Base-by-base conservation (phyloP, 2,113 vertebrate genomes). In the Albula glossodonta region DNA sequence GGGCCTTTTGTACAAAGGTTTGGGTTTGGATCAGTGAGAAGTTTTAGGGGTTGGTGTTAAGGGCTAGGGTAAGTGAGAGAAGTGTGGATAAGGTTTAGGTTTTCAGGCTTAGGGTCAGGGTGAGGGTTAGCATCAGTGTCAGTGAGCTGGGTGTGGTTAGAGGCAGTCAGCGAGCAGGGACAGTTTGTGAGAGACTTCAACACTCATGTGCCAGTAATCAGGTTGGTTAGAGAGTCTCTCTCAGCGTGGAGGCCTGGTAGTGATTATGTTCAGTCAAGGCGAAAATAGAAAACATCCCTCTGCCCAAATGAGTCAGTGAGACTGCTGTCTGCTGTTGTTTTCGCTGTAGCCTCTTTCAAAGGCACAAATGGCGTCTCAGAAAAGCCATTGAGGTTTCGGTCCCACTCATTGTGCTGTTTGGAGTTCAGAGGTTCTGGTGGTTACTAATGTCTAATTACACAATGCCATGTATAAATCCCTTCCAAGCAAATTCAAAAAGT, bases 401-500 rank as follows among this genome's bases (percentile, higher is more conserved):
- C 12, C 57, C 17, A 11, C 57, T 60, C 3, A 3, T 60, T 12
- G 57, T 60, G 60, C 5, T 66, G 60, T 66, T 5, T 66, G 15
- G 31, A 19, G 17, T 66, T 66, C 60, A 66, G 60, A 66, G 60
- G 60, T 66, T 66, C 15, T 41, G 22, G 15, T 66, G 60, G 17
- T 66, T 66, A 19, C 19, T 15, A 19, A 66, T 22, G 60, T 19
- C 22, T 5, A 66, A 66, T 66, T 66, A 66, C 60, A 66, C 5
- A 19, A 22, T 66, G 60, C 60, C 60, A 66, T 66, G 22, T 66
- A 66, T 19, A 22, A 19, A 19, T 66, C 60, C 60, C 60, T 66
- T 15, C 60, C 22, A 41, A 66, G 17, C 7, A 19, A 15, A 91
- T 93, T 90, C 57, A 82, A 77, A 82, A 3, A 49, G 13, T 80